Evolutionary conservation across 2,888 invertebrate species (phyloP), one percentile per base, ranked within the genome.

Genomic region (Orthonevra nobilis): DNA sequence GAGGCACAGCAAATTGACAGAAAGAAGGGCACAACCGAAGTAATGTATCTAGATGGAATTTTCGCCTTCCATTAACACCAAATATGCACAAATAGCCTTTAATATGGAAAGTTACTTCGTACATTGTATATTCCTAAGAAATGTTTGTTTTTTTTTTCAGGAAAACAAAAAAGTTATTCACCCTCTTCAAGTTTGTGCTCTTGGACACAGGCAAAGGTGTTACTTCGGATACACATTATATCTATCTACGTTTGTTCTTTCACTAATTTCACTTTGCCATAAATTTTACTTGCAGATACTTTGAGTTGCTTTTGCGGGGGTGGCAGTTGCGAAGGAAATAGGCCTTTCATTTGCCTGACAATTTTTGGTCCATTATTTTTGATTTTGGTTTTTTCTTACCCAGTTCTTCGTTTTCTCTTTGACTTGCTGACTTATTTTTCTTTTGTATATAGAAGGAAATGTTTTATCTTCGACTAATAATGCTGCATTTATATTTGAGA

Each of bases 21-120:
- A n/a, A n/a, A 68, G 50, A 50, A 34, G 48, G 42, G 56, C 48
- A 56, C 17, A 66, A 38, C 32, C 36, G 36, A 68, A 61, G 56
- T 79, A 79, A 73, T 79, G 79, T 79, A 73, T 79, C 79, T 72
- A 79, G 66, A 61, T 79, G 79, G 66, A 79, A 79, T 79, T 66
- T 72, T 79, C 42, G 61, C 40, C 79, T 79, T 77, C 79, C 79
- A 79, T 79, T 79, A 79, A 79, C 79, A 79, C 66, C 66, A 68
- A 66, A 79, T 79, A 79, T 79, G 79, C 79, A 79, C 66, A 50
- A n/a, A n/a, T 48, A 79, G 72, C 32, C 64, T 72, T 68, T 60
- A 60, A 60, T 52, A 75, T 20, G 46, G 36, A 28, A 17, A 42
- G 52, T n/a, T n/a, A n/a, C n/a, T n/a, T n/a, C n/a, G n/a, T n/a